phyloP scores from a whole-genome alignment of 2,113 vertebrate genomes.

The Ophthalmolycus amberensis region DNA sequence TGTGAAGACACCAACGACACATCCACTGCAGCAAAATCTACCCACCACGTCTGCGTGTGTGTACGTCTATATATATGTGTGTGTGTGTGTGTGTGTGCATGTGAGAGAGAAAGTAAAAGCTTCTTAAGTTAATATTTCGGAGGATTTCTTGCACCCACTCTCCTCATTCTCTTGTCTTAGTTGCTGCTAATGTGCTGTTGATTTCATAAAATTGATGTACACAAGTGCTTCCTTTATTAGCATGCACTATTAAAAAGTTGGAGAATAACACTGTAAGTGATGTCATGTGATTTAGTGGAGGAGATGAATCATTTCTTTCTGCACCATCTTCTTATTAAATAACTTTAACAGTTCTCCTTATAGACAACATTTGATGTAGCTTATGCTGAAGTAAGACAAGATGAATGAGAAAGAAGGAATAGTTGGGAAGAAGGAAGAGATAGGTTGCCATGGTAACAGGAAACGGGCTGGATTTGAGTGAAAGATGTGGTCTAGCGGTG shows the following conservation, averaged over 20 bases:
- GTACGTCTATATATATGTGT: conserved; percentile 13
- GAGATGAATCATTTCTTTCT: conserved; percentile 34
- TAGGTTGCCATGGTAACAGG: conserved; percentile 74
- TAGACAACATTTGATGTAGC: conserved; percentile 33
- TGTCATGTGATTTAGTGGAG: conserved; percentile 21
- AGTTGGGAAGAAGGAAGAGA: conserved; percentile 48
- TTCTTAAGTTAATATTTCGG: conserved; percentile 29
- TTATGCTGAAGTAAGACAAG: conserved; percentile 38
- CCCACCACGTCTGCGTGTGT: conserved; percentile 40
- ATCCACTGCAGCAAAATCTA: conserved; percentile 64
- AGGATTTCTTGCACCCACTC: conserved; percentile 37
- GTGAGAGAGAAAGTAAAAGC: conserved; percentile 44
- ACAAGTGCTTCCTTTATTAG: conserved; percentile 12
- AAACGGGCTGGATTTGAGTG: conserved; percentile 62
- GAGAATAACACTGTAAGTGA: conserved; percentile 28
- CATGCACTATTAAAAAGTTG: conserved; percentile 42
- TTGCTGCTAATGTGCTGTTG: conserved; percentile 22
- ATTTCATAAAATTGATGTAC: conserved; percentile 46
- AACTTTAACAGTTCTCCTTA: conserved; percentile 43
- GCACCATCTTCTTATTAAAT: conserved; percentile 49
- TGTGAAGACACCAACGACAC: conserved; percentile 75
- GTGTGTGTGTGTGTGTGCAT: conserved; percentile 1
- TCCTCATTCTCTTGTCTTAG: conserved; percentile 33
- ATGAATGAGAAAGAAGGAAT: conserved; percentile 58
- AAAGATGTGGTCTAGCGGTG: conserved; percentile 53